A percentile compares a stretch with the other conserved stretches of the same genome.
Conservation (phyloP, 1,140 invertebrate species). For the Pissodes strobi region DNA sequence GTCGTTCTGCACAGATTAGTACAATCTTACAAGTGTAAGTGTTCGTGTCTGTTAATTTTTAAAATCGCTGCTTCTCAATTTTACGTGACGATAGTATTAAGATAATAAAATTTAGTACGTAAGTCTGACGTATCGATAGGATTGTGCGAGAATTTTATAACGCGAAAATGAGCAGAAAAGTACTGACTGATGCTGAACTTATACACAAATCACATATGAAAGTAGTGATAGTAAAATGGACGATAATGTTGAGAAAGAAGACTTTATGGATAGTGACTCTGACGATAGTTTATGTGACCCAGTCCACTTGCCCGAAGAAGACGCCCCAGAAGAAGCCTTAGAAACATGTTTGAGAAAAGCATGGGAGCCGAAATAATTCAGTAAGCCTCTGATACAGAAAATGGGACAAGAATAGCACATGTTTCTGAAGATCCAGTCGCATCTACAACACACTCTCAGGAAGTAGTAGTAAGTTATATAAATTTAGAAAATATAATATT, state of each 20-base stretch:
- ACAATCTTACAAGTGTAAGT: neutral
- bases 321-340: no score
- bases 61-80: neutral
- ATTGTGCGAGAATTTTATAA: constrained; percentile 1
- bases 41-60: neutral
- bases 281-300: constrained; percentile 9
- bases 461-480: constrained; percentile 8
- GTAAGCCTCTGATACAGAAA: neutral
- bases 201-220: neutral
- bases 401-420: neutral
- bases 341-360: no score
- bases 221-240: constrained; percentile 3
- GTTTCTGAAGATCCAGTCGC: neutral
- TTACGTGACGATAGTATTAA: constrained; percentile 5
- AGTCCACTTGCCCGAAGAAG: neutral
- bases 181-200: neutral
- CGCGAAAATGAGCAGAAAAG: constrained; percentile 4
- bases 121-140: constrained; percentile 1
- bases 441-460: neutral
- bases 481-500: constrained; percentile 1
- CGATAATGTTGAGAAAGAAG: neutral
- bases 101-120: constrained; percentile 2
- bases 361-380: neutral
- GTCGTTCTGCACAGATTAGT: no score
- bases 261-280: neutral